These are phyloP conservation scores for Argentina silus DNA, from an alignment of 2,797 vertebrate genomes.

Conservation along the genomic window DNA sequence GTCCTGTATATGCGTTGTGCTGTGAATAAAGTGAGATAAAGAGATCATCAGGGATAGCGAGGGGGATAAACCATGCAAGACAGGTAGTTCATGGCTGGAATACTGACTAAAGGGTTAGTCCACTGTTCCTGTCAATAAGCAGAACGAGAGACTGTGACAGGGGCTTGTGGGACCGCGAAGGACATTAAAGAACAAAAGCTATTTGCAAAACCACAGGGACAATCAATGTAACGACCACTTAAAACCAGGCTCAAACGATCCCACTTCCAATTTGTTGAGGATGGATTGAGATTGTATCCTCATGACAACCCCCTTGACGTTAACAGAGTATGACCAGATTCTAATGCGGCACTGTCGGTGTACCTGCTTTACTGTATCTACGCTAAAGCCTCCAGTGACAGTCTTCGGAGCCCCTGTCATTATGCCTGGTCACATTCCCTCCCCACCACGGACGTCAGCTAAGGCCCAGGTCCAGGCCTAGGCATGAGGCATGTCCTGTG, in stretches of 20 bases:
- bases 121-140: slow-evolving; percentile 32
- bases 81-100: slow-evolving; percentile 23
- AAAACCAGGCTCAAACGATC: neutral
- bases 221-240: neutral
- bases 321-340: neutral
- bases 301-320: neutral
- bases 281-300: neutral
- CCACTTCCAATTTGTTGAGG: neutral
- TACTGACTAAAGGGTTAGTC: slow-evolving; percentile 35
- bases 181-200: neutral
- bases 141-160: slow-evolving; percentile 17
- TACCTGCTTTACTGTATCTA: neutral
- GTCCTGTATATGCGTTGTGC: slow-evolving; percentile 47
- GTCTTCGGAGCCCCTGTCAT: neutral
- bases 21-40: slow-evolving; percentile 54
- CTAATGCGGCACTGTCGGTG: neutral
- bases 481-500: slow-evolving; percentile 47
- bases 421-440: neutral
- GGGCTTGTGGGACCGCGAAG: neutral
- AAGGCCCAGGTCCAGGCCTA: neutral
- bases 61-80: slow-evolving; percentile 24
- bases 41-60: slow-evolving; percentile 39
- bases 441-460: neutral
- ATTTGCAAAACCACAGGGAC: neutral
- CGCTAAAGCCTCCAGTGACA: neutral